phyloP scores from a whole-genome alignment of 1,140 invertebrate species.

The Hycleus phaleratus region DNA sequence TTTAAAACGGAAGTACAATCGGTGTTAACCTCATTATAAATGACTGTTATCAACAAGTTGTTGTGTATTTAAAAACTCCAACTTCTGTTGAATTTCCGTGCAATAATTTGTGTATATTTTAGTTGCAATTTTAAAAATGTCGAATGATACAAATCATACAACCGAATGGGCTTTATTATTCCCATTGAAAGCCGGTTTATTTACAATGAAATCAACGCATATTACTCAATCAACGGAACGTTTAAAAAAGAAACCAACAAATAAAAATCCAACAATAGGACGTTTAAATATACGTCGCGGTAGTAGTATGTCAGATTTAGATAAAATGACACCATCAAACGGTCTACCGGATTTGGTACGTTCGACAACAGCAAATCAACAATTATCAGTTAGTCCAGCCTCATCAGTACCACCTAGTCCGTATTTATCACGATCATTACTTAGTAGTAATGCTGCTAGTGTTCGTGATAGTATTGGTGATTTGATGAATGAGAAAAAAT shows the following conservation, averaged over 20 bases:
- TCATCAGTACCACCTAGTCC: constrained; percentile 47
- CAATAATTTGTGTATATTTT: too few species aligned
- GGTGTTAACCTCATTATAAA: too few species aligned
- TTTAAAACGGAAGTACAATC: too few species aligned
- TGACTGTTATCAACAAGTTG: too few species aligned
- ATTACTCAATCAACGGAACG: constrained; percentile 36
- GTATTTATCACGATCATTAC: constrained; percentile 44
- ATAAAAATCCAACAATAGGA: constrained; percentile 25
- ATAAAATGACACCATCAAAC: constrained; percentile 45
- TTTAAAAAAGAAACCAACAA: constrained; percentile 28
- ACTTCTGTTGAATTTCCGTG: too few species aligned
- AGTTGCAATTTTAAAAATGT: background rate
- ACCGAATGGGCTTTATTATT: constrained; percentile 53
- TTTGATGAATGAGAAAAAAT: constrained; percentile 67
- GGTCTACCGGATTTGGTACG: constrained; percentile 43
- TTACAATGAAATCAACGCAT: constrained; percentile 50
- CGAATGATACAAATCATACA: constrained; percentile 35
- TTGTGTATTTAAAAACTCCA: too few species aligned
- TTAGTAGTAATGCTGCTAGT: constrained; percentile 40
- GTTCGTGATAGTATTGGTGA: constrained; percentile 63
- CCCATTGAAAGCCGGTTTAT: constrained; percentile 51
- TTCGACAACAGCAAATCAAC: constrained; percentile 42
- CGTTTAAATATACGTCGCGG: constrained; percentile 49
- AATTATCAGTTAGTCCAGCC: constrained; percentile 33
- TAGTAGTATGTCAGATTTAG: constrained; percentile 63